phyloP scores from a whole-genome alignment of 2,888 invertebrate genomes.

The Dicycla oo region DNA sequence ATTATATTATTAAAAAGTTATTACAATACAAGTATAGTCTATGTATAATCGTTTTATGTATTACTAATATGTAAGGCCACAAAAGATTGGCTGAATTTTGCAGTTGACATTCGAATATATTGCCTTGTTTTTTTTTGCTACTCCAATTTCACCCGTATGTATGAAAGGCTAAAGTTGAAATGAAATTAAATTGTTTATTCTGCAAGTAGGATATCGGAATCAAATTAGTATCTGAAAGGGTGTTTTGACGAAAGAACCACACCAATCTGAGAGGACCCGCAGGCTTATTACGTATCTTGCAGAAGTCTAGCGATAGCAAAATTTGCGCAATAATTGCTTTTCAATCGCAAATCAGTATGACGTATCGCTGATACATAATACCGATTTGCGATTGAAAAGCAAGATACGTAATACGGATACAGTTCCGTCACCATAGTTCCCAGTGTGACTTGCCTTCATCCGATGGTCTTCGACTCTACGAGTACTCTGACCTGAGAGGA shows the following conservation, averaged over 20 bases:
- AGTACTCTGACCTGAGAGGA: neutral
- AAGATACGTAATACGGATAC: too few species aligned
- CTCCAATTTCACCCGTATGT: neutral
- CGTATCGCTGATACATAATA: too few species aligned
- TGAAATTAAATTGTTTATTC: too few species aligned
- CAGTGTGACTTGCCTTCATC: neutral
- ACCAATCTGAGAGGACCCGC: too few species aligned
- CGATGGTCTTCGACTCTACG: neutral
- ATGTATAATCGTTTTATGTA: conserved; percentile 54
- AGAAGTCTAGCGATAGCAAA: too few species aligned
- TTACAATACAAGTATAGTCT: conserved; percentile 32
- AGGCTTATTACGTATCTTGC: too few species aligned
- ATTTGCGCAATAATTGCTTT: too few species aligned
- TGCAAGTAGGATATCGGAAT: too few species aligned
- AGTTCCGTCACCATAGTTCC: neutral
- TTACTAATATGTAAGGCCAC: conserved; percentile 34
- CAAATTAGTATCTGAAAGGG: too few species aligned
- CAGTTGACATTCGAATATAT: conserved; percentile 12
- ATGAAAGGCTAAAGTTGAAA: neutral
- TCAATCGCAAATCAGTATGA: too few species aligned
- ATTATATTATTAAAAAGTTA: conserved; percentile 34
- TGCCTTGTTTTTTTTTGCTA: conserved; percentile 3
- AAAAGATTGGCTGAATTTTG: conserved; percentile 29
- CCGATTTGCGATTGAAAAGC: too few species aligned
- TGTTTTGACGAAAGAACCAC: too few species aligned